Evolutionary conservation across 2,797 vertebrate genomes (phyloP).

Genomic region (Enteromius fasciolatus): DNA sequence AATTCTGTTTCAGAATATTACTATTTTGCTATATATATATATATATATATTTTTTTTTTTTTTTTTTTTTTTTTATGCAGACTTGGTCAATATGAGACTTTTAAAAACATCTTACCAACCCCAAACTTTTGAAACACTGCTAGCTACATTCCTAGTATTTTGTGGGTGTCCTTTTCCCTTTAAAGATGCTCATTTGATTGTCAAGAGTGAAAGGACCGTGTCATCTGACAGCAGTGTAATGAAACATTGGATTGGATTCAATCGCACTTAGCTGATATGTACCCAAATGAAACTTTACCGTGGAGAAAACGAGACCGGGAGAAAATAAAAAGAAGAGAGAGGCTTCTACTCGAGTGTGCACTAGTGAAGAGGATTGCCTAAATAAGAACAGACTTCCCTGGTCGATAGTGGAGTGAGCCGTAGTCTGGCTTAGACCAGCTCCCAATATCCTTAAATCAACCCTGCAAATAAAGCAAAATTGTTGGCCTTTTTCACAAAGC

Average conservation of each 20-base stretch:
- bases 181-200: conserved; percentile 23
- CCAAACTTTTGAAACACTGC: neutral
- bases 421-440: conserved; percentile 47
- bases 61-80: neutral
- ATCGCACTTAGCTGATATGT: neutral
- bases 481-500: conserved; percentile 51
- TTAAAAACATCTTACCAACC: neutral
- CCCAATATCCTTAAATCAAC: conserved; percentile 52
- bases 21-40: too few relatives aligned
- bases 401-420: conserved; percentile 63
- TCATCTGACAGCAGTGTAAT: conserved; percentile 46
- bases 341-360: conserved; percentile 22
- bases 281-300: conserved; percentile 25
- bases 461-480: conserved; percentile 60
- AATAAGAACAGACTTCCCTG: conserved; percentile 59
- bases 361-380: conserved; percentile 53
- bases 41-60: too few relatives aligned
- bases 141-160: neutral
- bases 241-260: conserved; percentile 29
- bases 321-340: conserved; percentile 6
- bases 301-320: neutral
- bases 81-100: neutral
- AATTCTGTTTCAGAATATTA: too few relatives aligned
- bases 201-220: conserved; percentile 1
- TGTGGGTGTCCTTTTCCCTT: neutral